Evolutionary conservation across 2,797 vertebrate genomes (phyloP).

Genomic region (Malurus splendens): DNA sequence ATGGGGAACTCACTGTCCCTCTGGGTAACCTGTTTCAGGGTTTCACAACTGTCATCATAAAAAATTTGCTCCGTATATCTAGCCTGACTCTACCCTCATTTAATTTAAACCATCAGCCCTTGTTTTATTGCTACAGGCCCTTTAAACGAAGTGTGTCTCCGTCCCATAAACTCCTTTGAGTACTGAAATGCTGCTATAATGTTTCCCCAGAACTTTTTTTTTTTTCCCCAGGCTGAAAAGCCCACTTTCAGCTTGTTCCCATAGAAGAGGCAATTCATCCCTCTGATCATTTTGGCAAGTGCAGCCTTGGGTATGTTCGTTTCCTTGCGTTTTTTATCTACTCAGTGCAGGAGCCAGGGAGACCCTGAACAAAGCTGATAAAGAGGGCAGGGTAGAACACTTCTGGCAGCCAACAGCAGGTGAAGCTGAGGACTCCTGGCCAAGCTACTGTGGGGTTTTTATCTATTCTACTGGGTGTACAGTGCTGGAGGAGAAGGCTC

Average conservation of each 20-base stretch:
- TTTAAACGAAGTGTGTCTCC: neutral
- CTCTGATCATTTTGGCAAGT: neutral
- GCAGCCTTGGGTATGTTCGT: neutral
- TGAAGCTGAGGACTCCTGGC: neutral
- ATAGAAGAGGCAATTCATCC: neutral
- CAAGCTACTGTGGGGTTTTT: neutral
- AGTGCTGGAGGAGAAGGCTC: fast-evolving
- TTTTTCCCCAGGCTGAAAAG: neutral
- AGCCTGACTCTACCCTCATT: neutral
- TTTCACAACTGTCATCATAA: neutral
- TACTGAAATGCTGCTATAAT: neutral
- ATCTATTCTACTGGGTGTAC: neutral
- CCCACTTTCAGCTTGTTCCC: neutral
- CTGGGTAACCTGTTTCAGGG: neutral
- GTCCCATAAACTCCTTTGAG: neutral
- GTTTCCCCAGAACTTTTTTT: neutral
- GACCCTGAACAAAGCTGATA: neutral
- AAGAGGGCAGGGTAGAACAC: neutral
- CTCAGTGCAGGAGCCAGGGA: neutral
- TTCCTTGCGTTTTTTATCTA: neutral
- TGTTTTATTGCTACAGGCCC: neutral
- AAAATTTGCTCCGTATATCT: neutral
- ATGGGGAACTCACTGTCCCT: neutral
- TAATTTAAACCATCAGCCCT: neutral
- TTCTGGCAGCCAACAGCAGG: neutral